phyloP scores from a whole-genome alignment of 2,113 vertebrate genomes.

The Notarius quadriscutis region DNA sequence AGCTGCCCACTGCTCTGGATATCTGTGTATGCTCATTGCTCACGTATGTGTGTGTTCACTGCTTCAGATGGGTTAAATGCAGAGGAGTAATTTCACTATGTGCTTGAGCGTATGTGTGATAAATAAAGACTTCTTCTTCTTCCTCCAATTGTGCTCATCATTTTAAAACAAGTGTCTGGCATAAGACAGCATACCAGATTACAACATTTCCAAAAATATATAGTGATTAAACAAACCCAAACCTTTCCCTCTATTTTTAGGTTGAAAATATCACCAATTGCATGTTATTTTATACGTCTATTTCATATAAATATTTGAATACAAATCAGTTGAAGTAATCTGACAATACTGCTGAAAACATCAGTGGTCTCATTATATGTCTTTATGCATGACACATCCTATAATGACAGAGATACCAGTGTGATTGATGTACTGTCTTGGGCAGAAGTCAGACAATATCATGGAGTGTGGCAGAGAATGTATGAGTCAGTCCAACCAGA shows the following conservation, averaged over 20 bases:
- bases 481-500: slow-evolving; percentile 63
- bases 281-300: background rate
- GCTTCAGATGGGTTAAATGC: too few species aligned
- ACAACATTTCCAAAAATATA: background rate
- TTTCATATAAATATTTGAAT: background rate
- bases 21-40: too few species aligned
- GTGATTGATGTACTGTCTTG: slow-evolving; percentile 39
- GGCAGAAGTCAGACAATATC: slow-evolving; percentile 52
- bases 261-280: background rate
- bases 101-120: too few species aligned
- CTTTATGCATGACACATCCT: background rate
- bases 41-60: too few species aligned
- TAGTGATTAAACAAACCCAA: too few species aligned
- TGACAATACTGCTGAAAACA: background rate
- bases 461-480: slow-evolving; percentile 44
- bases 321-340: background rate
- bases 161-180: background rate
- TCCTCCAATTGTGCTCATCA: background rate
- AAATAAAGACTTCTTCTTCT: background rate
- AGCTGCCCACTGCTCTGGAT: too few species aligned
- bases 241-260: background rate
- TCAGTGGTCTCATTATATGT: background rate
- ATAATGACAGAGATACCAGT: slow-evolving; percentile 8
- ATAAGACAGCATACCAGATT: background rate
- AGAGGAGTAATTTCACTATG: too few species aligned